phyloP scores from a whole-genome alignment of 1,140 invertebrate species.

The Caenorhabditis brenneri region DNA sequence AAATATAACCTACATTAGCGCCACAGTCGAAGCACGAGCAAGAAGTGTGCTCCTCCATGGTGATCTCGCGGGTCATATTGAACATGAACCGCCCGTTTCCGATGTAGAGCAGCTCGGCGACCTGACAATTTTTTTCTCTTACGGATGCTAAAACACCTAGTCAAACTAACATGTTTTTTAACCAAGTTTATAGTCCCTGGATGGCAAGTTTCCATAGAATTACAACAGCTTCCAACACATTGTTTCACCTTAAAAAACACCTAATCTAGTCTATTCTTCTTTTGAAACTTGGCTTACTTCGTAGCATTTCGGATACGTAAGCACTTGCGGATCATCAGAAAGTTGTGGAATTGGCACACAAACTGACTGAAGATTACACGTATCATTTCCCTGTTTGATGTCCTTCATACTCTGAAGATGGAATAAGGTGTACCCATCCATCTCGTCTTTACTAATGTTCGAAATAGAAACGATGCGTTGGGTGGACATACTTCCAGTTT shows the following conservation, averaged over 20 bases:
- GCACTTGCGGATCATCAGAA: conserved; percentile 33
- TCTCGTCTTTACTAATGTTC: background rate
- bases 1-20: conserved; percentile 3
- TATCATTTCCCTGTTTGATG: conserved; percentile 52
- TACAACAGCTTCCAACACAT: conserved; percentile 44
- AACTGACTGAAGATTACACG: conserved; percentile 48
- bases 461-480: background rate
- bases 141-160: too few species aligned
- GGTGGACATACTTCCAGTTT: background rate
- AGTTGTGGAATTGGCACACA: conserved; percentile 44
- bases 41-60: conserved; percentile 52
- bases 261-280: too few species aligned
- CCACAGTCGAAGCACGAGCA: conserved; percentile 50
- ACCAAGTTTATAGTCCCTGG: conserved; percentile 33
- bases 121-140: background rate
- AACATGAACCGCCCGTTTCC: conserved; percentile 50
- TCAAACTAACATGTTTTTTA: background rate
- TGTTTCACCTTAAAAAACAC: too few species aligned
- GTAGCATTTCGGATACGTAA: conserved; percentile 50
- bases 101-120: conserved; percentile 46
- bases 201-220: conserved; percentile 46
- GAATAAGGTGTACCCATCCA: conserved; percentile 13
- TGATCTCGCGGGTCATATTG: conserved; percentile 50
- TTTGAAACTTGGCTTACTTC: too few species aligned
- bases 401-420: conserved; percentile 32